These are phyloP conservation scores for Octopus sinensis DNA, from an alignment of 1,140 invertebrate genomes.

Conservation along the genomic window DNA sequence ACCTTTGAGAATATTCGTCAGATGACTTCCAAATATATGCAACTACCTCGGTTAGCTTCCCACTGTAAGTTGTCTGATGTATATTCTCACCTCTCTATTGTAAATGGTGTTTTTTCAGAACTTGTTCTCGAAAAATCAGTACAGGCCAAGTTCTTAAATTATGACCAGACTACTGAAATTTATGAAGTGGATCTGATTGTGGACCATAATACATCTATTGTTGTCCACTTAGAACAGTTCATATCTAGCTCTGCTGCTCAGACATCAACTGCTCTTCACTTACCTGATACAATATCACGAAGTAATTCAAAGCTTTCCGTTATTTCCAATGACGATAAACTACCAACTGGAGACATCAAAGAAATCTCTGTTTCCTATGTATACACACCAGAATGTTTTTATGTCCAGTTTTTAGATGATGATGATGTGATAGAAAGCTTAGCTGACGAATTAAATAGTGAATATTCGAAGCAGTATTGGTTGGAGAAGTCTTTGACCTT, in stretches of 20 bases:
- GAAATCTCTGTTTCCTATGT: conserved; percentile 4
- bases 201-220: background rate
- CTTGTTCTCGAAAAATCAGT: conserved; percentile 26
- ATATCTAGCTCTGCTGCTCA: background rate
- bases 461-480: conserved; percentile 11
- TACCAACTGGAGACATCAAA: background rate
- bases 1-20: conserved; percentile 20
- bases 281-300: too few relatives aligned
- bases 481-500: background rate
- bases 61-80: conserved; percentile 28
- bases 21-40: conserved; percentile 22
- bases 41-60: conserved; percentile 27
- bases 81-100: conserved; percentile 16
- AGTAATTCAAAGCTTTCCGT: background rate
- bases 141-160: conserved; percentile 23
- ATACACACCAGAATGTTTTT: background rate
- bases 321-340: background rate
- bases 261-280: too few relatives aligned
- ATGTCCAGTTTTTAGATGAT: background rate
- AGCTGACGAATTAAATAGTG: background rate
- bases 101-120: conserved; percentile 23
- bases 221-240: background rate
- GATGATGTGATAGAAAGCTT: background rate
- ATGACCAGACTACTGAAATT: background rate
- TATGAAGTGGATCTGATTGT: background rate